These are phyloP conservation scores for Trachelipus rathkii DNA, from an alignment of 1,140 invertebrate genomes.

Conservation along the genomic window DNA sequence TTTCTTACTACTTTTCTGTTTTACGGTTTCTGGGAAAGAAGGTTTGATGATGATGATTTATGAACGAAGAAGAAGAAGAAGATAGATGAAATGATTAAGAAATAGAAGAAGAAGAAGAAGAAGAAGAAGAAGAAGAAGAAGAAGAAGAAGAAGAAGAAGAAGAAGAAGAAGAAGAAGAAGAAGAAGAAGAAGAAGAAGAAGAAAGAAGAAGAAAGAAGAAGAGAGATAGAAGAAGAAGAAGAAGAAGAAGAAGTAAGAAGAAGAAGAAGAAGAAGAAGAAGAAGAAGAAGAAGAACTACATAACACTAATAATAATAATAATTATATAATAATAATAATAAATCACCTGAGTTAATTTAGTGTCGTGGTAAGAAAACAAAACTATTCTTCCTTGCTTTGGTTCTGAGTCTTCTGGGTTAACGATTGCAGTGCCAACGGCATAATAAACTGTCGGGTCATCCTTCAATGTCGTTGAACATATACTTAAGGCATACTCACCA, in stretches of 20 bases:
- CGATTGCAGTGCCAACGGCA: constrained; percentile 46
- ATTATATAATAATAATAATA: background rate
- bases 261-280: background rate
- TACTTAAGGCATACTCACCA: constrained; percentile 80
- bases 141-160: background rate
- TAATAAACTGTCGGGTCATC: constrained; percentile 24
- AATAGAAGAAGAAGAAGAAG: background rate
- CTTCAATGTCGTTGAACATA: constrained; percentile 80
- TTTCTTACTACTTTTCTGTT: no score
- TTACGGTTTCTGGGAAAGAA: no score
- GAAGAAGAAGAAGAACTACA: background rate
- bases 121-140: background rate
- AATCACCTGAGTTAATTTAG: constrained; percentile 25
- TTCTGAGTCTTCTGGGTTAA: constrained; percentile 25
- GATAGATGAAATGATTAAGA: no score
- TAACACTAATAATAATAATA: no score
- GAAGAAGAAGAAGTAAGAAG: no score
- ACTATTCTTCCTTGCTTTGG: constrained; percentile 14
- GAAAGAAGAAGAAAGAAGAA: background rate
- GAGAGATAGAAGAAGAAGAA: background rate
- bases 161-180: background rate
- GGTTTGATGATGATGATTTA: no score
- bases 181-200: background rate
- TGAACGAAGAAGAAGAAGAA: background rate
- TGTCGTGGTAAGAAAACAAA: constrained; percentile 21